These are phyloP conservation scores for Thymelicus sylvestris DNA, from an alignment of 2,888 invertebrate genomes.

Conservation along the genomic window DNA sequence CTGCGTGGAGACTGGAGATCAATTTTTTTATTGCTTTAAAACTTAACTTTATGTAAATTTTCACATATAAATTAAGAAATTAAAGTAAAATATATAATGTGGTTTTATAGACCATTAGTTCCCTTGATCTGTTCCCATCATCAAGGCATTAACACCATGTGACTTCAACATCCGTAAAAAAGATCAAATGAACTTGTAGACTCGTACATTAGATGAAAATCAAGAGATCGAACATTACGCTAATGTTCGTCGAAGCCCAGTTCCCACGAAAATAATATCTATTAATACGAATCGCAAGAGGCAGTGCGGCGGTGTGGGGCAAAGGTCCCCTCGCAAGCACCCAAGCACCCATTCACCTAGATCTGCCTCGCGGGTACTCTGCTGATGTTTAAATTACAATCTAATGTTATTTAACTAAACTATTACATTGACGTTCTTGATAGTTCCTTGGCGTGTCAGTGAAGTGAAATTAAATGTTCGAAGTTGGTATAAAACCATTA, in stretches of 20 bases:
- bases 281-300: conserved; percentile 15
- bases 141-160: no score
- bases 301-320: background rate
- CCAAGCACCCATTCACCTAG: conserved; percentile 17
- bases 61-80: no score
- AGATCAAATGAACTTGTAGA: background rate
- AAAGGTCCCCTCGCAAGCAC: conserved; percentile 5
- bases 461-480: no score
- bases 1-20: no score
- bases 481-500: no score
- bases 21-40: no score
- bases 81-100: no score
- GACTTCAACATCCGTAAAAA: no score
- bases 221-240: background rate
- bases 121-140: no score
- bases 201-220: background rate
- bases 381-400: conserved; percentile 6
- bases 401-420: background rate
- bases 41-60: no score
- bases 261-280: conserved; percentile 10
- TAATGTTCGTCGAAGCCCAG: background rate
- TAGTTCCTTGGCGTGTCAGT: no score
- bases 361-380: background rate
- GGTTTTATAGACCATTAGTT: no score
- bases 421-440: background rate